A percentile compares a stretch with the other conserved stretches of the same genome.
phyloP scores from a whole-genome alignment of 2,797 vertebrate genomes.

The Catostomus latipinnis region DNA sequence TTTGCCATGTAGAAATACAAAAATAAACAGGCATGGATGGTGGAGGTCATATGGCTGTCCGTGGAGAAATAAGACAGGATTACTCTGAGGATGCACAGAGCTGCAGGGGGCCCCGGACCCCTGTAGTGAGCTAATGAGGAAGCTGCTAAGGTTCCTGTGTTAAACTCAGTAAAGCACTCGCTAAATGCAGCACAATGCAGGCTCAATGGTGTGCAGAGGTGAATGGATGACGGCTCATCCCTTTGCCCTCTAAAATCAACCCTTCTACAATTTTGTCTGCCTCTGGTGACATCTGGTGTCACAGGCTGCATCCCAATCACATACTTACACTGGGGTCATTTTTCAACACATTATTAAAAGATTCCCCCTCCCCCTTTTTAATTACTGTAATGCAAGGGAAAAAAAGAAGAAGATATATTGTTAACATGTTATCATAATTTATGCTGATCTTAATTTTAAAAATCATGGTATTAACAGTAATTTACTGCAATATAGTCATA shows the following conservation, averaged over 20 bases:
- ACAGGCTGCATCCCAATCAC: not conserved
- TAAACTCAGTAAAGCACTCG: not conserved
- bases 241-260: not conserved
- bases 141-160: slow-evolving; percentile 4
- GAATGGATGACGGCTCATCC: not conserved
- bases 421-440: too few relatives aligned
- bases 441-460: too few relatives aligned
- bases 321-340: too few relatives aligned
- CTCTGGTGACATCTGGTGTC: not conserved
- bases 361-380: too few relatives aligned
- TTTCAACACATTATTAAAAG: not conserved
- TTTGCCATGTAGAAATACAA: not conserved
- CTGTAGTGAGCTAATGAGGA: slow-evolving; percentile 34
- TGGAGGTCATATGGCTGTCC: slow-evolving; percentile 23
- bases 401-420: too few relatives aligned
- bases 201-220: not conserved
- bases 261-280: too few relatives aligned
- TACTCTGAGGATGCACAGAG: slow-evolving; percentile 35
- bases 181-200: not conserved
- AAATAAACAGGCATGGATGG: not conserved
- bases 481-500: too few relatives aligned
- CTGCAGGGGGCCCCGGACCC: not conserved
- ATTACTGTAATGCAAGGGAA: too few relatives aligned
- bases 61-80: slow-evolving; percentile 27
- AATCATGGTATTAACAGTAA: too few relatives aligned